A percentile compares a stretch with the other conserved stretches of the same genome.
These are phyloP conservation scores for Clanis bilineata DNA, from an alignment of 2,888 invertebrate genomes.

Conservation along the genomic window DNA sequence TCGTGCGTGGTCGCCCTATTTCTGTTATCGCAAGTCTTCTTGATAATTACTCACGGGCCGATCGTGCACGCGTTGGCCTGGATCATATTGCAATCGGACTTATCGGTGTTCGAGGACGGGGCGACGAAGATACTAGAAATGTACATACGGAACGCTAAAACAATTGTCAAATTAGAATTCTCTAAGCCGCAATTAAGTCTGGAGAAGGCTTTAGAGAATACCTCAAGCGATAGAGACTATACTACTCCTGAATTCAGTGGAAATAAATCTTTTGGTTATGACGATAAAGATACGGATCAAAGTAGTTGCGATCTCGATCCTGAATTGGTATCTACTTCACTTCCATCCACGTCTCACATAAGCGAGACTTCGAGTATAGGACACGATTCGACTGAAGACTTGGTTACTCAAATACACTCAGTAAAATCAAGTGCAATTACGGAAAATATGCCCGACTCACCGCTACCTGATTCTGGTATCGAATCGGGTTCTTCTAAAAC, in stretches of 20 bases:
- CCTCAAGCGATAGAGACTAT: slow-evolving; percentile 70
- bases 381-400: slow-evolving; percentile 75
- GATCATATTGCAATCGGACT: slow-evolving; percentile 93
- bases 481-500: slow-evolving; percentile 68
- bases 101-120: slow-evolving; percentile 86
- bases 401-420: slow-evolving; percentile 66
- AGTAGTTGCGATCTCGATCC: slow-evolving; percentile 78
- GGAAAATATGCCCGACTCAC: slow-evolving; percentile 76
- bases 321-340: slow-evolving; percentile 72
- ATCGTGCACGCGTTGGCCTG: slow-evolving; percentile 95
- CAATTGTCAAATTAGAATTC: slow-evolving; percentile 83
- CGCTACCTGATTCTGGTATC: slow-evolving; percentile 71
- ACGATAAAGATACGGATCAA: slow-evolving; percentile 63
- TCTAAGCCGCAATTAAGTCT: slow-evolving; percentile 88
- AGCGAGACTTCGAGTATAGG: slow-evolving; percentile 75
- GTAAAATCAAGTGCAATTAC: slow-evolving; percentile 45
- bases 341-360: slow-evolving; percentile 79
- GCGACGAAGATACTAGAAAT: slow-evolving; percentile 86
- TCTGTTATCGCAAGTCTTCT: slow-evolving; percentile 95
- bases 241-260: slow-evolving; percentile 71
- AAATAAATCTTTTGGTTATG: slow-evolving; percentile 63
- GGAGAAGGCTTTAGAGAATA: slow-evolving; percentile 86
- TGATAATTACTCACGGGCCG: slow-evolving; percentile 95
- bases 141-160: slow-evolving; percentile 82
- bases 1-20: slow-evolving; percentile 96